Conservation (phyloP, 1,140 invertebrate genomes). For the Papilio machaon region DNA sequence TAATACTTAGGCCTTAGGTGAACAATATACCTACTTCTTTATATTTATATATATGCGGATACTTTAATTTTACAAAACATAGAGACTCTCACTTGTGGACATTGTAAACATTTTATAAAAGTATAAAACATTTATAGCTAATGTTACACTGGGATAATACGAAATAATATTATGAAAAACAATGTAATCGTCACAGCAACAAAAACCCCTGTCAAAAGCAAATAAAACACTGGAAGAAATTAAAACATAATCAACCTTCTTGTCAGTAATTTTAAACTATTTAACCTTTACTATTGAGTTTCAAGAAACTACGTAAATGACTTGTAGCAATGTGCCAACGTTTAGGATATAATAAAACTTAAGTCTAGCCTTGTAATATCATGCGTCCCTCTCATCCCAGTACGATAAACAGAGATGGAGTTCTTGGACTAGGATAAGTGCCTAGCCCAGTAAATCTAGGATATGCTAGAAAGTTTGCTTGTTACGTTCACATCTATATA, state of each 20-base stretch:
- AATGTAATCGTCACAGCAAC: too few species aligned
- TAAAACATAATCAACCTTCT: constrained; percentile 21
- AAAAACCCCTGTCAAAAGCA: background rate
- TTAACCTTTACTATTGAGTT: constrained; percentile 29
- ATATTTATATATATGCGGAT: too few species aligned
- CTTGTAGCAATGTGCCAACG: constrained; percentile 33
- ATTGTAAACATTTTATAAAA: too few species aligned
- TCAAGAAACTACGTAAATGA: constrained; percentile 29
- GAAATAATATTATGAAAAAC: too few species aligned
- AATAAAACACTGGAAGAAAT: background rate
- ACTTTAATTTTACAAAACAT: background rate
- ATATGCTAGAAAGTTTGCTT: background rate
- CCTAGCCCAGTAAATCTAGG: background rate
- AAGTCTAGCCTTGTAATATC: background rate
- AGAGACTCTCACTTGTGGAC: too few species aligned
- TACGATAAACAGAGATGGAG: background rate
- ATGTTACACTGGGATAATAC: too few species aligned
- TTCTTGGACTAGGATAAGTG: background rate
- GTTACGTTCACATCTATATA: constrained; percentile 3
- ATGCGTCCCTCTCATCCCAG: background rate
- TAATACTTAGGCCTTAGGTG: background rate
- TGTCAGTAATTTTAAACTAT: constrained; percentile 35
- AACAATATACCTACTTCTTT: too few species aligned
- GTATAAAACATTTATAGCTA: too few species aligned
- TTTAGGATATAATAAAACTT: constrained; percentile 32